Evolutionary conservation across 1,140 invertebrate species (phyloP).

Genomic region (Vanessa tameamea): DNA sequence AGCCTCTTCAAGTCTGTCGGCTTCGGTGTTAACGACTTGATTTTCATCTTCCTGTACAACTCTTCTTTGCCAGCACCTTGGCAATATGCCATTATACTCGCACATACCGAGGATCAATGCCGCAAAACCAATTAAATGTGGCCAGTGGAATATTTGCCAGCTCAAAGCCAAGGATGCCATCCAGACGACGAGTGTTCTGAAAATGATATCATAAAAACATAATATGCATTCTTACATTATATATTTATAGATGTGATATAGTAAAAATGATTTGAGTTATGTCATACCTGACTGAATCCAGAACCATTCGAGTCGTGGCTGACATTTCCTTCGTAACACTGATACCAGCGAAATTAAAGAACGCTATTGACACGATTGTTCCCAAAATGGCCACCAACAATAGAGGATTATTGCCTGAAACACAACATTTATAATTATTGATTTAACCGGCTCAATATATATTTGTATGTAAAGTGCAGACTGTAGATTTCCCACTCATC

Average conservation of each 20-base stretch:
- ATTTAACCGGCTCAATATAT: too few relatives aligned
- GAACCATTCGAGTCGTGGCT: slow-evolving; percentile 95
- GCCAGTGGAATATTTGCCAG: slow-evolving; percentile 91
- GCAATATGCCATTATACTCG: slow-evolving; percentile 87
- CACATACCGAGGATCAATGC: slow-evolving; percentile 88
- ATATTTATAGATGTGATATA: too few relatives aligned
- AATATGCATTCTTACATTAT: neutral
- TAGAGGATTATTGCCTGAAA: slow-evolving; percentile 68
- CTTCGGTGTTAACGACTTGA: slow-evolving; percentile 27
- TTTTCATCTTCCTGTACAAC: slow-evolving; percentile 23
- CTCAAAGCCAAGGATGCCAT: slow-evolving; percentile 86
- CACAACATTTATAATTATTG: neutral
- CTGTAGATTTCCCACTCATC: too few relatives aligned
- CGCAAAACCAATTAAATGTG: slow-evolving; percentile 89
- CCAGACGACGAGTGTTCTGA: slow-evolving; percentile 94
- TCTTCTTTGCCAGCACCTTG: slow-evolving; percentile 31
- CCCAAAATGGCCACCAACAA: slow-evolving; percentile 82
- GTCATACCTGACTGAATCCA: slow-evolving; percentile 88
- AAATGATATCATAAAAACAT: slow-evolving; percentile 26
- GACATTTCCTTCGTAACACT: slow-evolving; percentile 97
- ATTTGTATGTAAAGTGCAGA: too few relatives aligned
- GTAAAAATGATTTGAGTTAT: neutral
- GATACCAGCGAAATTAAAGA: slow-evolving; percentile 98
- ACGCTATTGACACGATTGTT: slow-evolving; percentile 95
- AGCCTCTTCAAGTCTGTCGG: slow-evolving; percentile 32